A percentile compares a stretch with the other conserved stretches of the same genome.
Conservation (phyloP, 2,113 vertebrate genomes). For the Pogona vitticeps region DNA sequence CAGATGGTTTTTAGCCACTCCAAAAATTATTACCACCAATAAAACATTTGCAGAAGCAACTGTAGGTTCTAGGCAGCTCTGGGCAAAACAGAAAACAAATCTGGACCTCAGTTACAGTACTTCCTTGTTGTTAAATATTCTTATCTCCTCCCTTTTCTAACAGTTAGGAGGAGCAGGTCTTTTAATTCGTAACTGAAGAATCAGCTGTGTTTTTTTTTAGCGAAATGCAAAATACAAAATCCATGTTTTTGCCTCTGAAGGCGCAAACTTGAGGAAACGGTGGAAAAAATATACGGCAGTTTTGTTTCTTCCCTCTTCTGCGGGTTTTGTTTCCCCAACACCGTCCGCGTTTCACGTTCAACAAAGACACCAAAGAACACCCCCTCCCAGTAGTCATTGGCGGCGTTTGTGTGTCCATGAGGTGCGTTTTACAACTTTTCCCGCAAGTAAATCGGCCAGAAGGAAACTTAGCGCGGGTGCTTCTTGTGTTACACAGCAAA, state of each 20-base stretch:
- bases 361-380: neutral
- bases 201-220: neutral
- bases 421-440: neutral
- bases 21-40: neutral
- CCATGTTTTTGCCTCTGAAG: fast-evolving
- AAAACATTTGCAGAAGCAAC: neutral
- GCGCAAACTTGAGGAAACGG: fast-evolving
- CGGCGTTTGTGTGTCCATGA: no score
- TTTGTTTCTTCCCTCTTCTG: no score
- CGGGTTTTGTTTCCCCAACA: neutral
- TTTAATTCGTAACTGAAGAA: fast-evolving
- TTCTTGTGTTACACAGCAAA: neutral
- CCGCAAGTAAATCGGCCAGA: neutral
- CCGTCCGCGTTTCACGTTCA: neutral
- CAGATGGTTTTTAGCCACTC: constrained; percentile 2
- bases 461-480: neutral
- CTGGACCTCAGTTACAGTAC: neutral
- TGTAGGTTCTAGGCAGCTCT: neutral
- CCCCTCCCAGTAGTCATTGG: neutral
- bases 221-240: no score
- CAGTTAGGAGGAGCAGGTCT: neutral
- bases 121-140: neutral
- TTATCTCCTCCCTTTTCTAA: neutral
- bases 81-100: neutral
- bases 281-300: neutral